These are phyloP conservation scores for Drosophila testacea DNA, from an alignment of 2,888 invertebrate genomes.

Conservation along the genomic window DNA sequence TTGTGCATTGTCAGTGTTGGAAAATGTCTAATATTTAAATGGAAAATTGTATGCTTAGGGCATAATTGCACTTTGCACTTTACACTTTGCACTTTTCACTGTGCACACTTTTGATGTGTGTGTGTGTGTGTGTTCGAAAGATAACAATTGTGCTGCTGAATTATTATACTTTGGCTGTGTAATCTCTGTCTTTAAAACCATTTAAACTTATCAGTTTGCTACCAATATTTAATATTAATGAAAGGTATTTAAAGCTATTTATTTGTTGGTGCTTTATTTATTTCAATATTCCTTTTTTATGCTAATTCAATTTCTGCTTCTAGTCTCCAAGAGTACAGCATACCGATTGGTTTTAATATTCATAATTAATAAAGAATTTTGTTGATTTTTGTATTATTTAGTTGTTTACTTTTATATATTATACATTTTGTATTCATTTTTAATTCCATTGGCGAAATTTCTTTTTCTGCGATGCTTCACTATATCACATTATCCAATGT, in stretches of 20 bases:
- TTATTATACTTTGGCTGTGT: slow-evolving; percentile 33
- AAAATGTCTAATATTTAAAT: slow-evolving; percentile 75
- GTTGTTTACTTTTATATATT: not conserved
- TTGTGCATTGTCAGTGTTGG: slow-evolving; percentile 40
- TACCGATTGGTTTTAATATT: not conserved
- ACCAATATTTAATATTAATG: not conserved
- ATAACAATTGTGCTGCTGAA: slow-evolving; percentile 41
- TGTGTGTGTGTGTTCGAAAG: slow-evolving; percentile 5
- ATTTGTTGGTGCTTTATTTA: no score
- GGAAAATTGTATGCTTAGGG: slow-evolving; percentile 64
- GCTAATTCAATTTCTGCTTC: not conserved
- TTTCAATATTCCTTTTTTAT: not conserved
- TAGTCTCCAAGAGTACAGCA: no score
- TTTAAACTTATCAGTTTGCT: not conserved
- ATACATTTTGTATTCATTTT: not conserved
- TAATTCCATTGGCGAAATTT: not conserved
- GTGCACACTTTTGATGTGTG: not conserved
- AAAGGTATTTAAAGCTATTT: not conserved
- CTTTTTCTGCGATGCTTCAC: not conserved
- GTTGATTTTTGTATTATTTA: not conserved
- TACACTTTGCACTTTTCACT: slow-evolving; percentile 31
- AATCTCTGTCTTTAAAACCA: not conserved
- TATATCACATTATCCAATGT: no score
- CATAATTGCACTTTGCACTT: slow-evolving; percentile 64
- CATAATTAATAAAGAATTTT: not conserved